Conservation (phyloP, 2,888 invertebrate species). For the Rhagium mordax region DNA sequence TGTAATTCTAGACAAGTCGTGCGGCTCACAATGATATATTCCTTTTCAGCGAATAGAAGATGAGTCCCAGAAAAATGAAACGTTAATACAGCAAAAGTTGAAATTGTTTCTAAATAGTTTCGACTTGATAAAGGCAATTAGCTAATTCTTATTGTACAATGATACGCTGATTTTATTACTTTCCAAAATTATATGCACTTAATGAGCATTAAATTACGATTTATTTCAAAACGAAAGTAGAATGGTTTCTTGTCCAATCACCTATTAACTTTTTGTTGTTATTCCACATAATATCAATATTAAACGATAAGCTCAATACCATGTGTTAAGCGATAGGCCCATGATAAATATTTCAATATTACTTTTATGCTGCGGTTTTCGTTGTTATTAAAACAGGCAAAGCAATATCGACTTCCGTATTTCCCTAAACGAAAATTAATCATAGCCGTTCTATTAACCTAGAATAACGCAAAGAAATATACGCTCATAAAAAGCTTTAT, state of each 20-base stretch:
- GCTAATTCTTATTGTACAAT: conserved; percentile 43
- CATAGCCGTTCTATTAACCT: conserved; percentile 25
- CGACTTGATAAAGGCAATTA: conserved; percentile 35
- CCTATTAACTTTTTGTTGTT: conserved; percentile 41
- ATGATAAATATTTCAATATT: conserved; percentile 4
- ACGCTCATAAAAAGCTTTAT: neutral
- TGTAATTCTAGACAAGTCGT: conserved; percentile 51
- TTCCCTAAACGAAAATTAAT: conserved; percentile 24
- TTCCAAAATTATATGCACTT: conserved; percentile 54
- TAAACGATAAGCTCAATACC: conserved; percentile 13
- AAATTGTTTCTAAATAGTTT: conserved; percentile 16
- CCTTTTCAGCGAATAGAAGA: conserved; percentile 1
- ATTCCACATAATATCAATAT: conserved; percentile 27
- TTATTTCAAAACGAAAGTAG: conserved; percentile 54
- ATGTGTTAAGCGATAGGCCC: conserved; percentile 6
- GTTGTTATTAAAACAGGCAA: conserved; percentile 7
- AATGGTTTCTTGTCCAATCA: conserved; percentile 38
- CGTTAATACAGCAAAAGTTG: neutral
- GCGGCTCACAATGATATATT: conserved; percentile 45
- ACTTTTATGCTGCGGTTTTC: conserved; percentile 15
- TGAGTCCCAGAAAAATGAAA: conserved; percentile 10
- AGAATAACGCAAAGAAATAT: neutral
- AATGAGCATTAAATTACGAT: conserved; percentile 55
- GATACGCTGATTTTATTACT: conserved; percentile 52
- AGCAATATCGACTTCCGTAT: conserved; percentile 18